These are phyloP conservation scores for Stegophylla sp. DNA, from an alignment of 2,888 invertebrate genomes.

Conservation along the genomic window DNA sequence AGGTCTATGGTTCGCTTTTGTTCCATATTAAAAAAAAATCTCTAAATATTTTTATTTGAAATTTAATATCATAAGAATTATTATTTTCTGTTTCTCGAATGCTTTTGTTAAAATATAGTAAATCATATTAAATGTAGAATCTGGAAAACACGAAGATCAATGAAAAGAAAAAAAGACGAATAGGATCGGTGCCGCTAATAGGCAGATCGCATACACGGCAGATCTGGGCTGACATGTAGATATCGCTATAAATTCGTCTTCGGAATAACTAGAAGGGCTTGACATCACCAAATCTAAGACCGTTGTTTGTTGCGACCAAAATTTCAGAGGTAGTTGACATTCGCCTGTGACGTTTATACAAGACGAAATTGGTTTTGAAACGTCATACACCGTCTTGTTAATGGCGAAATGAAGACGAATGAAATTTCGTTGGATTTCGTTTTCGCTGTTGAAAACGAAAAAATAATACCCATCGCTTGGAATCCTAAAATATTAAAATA, in stretches of 20 bases:
- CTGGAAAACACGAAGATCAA: slow-evolving; percentile 64
- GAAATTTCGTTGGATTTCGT: slow-evolving; percentile 77
- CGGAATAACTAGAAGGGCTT: slow-evolving; percentile 71
- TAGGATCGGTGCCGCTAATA: slow-evolving; percentile 75
- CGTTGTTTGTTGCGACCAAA: slow-evolving; percentile 75
- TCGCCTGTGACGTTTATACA: slow-evolving; percentile 72
- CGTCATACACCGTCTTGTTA: slow-evolving; percentile 75
- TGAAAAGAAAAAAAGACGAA: slow-evolving; percentile 78
- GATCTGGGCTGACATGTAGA: slow-evolving; percentile 79
- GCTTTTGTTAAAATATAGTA: background rate
- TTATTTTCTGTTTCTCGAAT: too few species aligned
- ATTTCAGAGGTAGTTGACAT: slow-evolving; percentile 73
- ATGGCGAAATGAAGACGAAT: slow-evolving; percentile 75
- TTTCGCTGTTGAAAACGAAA: slow-evolving; percentile 83
- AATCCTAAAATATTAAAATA: slow-evolving; percentile 67
- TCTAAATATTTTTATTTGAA: too few species aligned
- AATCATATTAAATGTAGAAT: background rate
- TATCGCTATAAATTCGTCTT: slow-evolving; percentile 76
- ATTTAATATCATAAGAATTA: too few species aligned
- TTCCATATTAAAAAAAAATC: too few species aligned
- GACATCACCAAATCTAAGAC: slow-evolving; percentile 72
- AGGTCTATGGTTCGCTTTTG: too few species aligned
- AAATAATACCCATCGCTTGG: slow-evolving; percentile 81
- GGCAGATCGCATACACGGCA: slow-evolving; percentile 73
- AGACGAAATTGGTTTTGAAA: slow-evolving; percentile 70